Conservation (phyloP, 2,888 invertebrate species). For the Rhaphigaster nebulosa region DNA sequence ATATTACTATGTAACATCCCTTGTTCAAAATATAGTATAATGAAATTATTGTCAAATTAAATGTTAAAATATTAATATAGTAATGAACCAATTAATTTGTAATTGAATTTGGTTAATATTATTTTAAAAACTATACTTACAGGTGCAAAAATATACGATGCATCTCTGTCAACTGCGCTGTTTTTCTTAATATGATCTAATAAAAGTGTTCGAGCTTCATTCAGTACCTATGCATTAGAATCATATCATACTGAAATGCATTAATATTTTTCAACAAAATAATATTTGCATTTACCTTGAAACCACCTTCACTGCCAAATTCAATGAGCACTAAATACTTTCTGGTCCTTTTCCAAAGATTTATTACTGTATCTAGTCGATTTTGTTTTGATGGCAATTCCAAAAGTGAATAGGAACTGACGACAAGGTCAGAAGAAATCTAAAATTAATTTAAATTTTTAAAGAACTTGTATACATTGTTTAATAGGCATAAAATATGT, state of each 20-base stretch:
- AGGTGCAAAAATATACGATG: slow-evolving; percentile 80
- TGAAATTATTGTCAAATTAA: too few species aligned
- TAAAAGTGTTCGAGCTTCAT: slow-evolving; percentile 88
- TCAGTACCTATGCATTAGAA: slow-evolving; percentile 71
- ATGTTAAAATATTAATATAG: too few species aligned
- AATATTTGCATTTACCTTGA: slow-evolving; percentile 71
- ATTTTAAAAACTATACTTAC: slow-evolving; percentile 71
- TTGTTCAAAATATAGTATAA: too few species aligned
- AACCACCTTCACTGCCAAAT: slow-evolving; percentile 86
- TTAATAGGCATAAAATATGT: neutral
- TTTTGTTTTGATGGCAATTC: slow-evolving; percentile 80
- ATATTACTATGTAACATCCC: too few species aligned
- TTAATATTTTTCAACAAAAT: neutral
- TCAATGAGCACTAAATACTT: slow-evolving; percentile 87
- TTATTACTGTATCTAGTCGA: slow-evolving; percentile 79
- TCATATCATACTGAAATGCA: neutral
- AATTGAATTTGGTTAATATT: too few species aligned
- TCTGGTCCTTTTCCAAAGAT: slow-evolving; percentile 89
- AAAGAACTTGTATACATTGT: neutral
- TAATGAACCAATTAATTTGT: too few species aligned
- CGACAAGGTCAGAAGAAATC: slow-evolving; percentile 83
- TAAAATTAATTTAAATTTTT: slow-evolving; percentile 67
- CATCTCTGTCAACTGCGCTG: neutral
- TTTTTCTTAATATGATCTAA: slow-evolving; percentile 66
- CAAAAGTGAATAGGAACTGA: slow-evolving; percentile 84